Conservation (phyloP, 2,113 vertebrate genomes). For the Myrmophylax atrothorax region DNA sequence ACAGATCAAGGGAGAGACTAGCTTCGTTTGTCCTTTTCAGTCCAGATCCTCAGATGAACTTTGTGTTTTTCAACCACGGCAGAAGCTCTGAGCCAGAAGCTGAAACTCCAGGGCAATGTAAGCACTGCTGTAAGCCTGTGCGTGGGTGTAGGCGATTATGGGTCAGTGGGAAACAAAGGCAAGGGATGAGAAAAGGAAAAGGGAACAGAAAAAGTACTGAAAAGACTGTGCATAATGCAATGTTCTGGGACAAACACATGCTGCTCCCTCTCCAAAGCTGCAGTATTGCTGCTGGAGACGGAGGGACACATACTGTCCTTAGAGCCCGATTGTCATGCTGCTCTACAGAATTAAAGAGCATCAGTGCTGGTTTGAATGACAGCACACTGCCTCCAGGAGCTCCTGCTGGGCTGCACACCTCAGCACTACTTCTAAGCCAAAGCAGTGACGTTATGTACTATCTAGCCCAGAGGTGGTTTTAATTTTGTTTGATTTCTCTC, state of each 20-base stretch:
- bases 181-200: background rate
- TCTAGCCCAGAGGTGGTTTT: background rate
- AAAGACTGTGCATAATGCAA: background rate
- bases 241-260: background rate
- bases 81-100: background rate
- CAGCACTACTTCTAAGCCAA: conserved; percentile 5
- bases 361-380: background rate
- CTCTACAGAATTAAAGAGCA: background rate
- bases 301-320: background rate
- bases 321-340: background rate
- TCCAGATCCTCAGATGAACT: background rate
- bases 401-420: conserved; percentile 23
- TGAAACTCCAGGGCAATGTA: background rate
- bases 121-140: background rate
- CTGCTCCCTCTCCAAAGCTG: background rate
- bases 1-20: background rate
- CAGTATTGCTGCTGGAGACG: background rate
- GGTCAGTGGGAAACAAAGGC: background rate
- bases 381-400: conserved; percentile 24
- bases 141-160: rapidly evolving
- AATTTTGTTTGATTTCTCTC: conserved; percentile 41
- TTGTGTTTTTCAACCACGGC: background rate
- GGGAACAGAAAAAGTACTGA: background rate
- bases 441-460: background rate
- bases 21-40: background rate